Evolutionary conservation across 2,797 vertebrate species (phyloP).

Genomic region (Apogon hyalosoma): DNA sequence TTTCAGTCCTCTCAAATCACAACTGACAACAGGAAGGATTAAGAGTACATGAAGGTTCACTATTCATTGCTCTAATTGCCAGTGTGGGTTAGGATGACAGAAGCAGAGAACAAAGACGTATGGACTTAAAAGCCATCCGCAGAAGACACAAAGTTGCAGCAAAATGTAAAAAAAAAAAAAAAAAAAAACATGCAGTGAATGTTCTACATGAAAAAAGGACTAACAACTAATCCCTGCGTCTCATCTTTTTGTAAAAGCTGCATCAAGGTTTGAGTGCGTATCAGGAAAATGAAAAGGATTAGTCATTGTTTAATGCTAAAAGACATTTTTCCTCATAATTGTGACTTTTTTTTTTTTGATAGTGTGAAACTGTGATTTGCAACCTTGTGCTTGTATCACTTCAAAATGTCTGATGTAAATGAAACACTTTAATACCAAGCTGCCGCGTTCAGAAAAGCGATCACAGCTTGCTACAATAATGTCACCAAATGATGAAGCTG

Average conservation of each 20-base stretch:
- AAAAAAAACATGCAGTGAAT: not conserved
- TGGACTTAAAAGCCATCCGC: constrained; percentile 45
- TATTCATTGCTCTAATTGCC: constrained; percentile 48
- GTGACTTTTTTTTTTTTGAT: constrained; percentile 32
- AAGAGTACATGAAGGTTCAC: constrained; percentile 33
- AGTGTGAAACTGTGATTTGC: constrained; percentile 18
- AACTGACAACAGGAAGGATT: constrained; percentile 28
- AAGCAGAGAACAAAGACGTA: constrained; percentile 42
- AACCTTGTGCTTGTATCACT: constrained; percentile 31
- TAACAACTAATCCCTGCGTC: constrained; percentile 41
- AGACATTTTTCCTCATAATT: constrained; percentile 29
- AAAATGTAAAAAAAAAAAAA: constrained; percentile 10
- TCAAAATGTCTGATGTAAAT: constrained; percentile 44
- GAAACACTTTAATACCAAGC: constrained; percentile 43
- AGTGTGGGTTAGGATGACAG: constrained; percentile 38
- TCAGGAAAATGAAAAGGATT: constrained; percentile 48
- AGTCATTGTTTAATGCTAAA: constrained; percentile 26
- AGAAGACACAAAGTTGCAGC: constrained; percentile 16
- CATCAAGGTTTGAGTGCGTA: constrained; percentile 23
- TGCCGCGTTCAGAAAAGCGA: constrained; percentile 9
- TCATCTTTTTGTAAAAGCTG: constrained; percentile 30
- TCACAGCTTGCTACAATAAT: constrained; percentile 48
- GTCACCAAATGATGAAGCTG: constrained; percentile 55
- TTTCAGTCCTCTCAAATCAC: constrained; percentile 26
- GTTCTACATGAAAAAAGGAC: not conserved